Evolutionary conservation across 1,140 invertebrate species (phyloP), one percentile per base, ranked within the genome.

Genomic region (Tetragonula clypearis): DNA sequence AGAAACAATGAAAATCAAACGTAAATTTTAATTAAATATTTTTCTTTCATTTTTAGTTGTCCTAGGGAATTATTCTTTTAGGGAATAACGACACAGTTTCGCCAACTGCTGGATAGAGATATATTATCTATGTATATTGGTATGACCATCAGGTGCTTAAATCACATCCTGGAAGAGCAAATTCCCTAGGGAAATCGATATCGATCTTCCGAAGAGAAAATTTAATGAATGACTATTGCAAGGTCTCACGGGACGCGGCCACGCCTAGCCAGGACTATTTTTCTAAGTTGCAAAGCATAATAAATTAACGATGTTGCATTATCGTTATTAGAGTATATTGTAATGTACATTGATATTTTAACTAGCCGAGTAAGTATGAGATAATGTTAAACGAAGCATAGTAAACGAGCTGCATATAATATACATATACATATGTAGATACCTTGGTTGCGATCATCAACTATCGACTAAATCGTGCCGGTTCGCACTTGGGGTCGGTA

Each of bases 211-310:
- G 2, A 68, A 26, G 21, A 15, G 17, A 2, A 58, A 1, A 75
- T 17, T 35, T 35, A 56, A 12, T 62, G n/a, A 21, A 49, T 69
- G 30, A n/a, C 21, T 23, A 58, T 84, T 21, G 84, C 77, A 75
- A 75, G 65, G 85, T 75, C 77, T 77, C 87, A 91, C 92, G 93
- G 92, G 93, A 93, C 91, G 89, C 93, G 93, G 92, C 92, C 91
- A 90, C 91, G 92, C 80, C 90, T 92, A 92, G 88, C 91, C 92
- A 93, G 87, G 91, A 94, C 91, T 95, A 94, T 94, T 94, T 94
- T 94, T 94, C 93, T 95, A 94, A 95, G 91, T 95, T 95, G 93
- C 94, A 94, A 95, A 94, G 89, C 94, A 92, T 94, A 93, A 94
- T 93, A 93, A 94, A 95, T 93, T 93, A 94, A 94, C 90, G 86